Evolutionary conservation across 1,140 invertebrate species (phyloP), one percentile per base, ranked within the genome.

Genomic region (Rhagoletis pomonella): DNA sequence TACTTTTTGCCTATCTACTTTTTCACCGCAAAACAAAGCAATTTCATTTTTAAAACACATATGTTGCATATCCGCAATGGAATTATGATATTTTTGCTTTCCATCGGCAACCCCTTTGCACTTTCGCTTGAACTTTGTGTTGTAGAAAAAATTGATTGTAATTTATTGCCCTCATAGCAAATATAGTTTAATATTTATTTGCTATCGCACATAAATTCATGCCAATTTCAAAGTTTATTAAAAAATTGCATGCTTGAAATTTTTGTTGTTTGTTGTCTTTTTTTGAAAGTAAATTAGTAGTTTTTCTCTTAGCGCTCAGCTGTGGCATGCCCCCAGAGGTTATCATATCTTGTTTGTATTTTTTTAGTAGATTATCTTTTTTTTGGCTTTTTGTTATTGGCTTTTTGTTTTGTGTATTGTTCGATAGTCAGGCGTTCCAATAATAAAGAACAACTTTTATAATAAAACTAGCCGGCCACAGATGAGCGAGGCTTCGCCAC

Each of bases 111-210:
- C 14, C 17, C 42, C 9, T 10, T 9, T 62, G 17, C 67, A 73
- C 67, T 73, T 47, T 73, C 42, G 42, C 42, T 73, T 47, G 42
- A 73, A 17, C 39, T 47, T 42, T 42, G 44, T 44, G 67, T 12
- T 39, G 17, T 14, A 4, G 44, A 73, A 42, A n/a, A 62, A 47
- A 47, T 73, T 73, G 19, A 65, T 69, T 44, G 39, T 69, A 44
- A 69, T 69, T 69, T 73, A 73, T 73, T 47, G 67, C 67, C 67
- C 10, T 44, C 42, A 47, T 44, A 12, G 67, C 67, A 73, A 73
- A 73, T 44, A 73, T 73, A 73, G 39, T 73, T 73, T n/a, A n/a
- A 4, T 73, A 73, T 73, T 73, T 73, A 73, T 73, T 73, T 73
- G 42, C 42, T 47, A 44, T 73, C 5, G 67, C 67, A 73, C 42